A percentile compares a stretch with the other conserved stretches of the same genome.
These are phyloP conservation scores for Neomonachus schauinslandi DNA, from an alignment of 2,113 vertebrate genomes.

Conservation along the genomic window DNA sequence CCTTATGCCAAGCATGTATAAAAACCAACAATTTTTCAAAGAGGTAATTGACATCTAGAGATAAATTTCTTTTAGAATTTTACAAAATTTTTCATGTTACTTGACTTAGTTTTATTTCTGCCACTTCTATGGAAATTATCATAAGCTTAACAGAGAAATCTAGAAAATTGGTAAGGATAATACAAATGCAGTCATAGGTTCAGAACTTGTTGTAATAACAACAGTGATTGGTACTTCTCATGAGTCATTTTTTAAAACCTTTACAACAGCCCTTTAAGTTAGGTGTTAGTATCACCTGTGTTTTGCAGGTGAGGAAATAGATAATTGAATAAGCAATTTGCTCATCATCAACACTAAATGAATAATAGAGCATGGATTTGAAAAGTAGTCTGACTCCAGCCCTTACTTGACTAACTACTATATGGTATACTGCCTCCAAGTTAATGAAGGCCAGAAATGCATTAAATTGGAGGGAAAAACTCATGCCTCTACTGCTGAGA, in stretches of 20 bases:
- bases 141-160: neutral
- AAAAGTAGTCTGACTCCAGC: neutral
- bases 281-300: neutral
- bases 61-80: neutral
- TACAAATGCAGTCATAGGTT: neutral
- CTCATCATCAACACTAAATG: neutral
- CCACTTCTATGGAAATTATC: neutral
- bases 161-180: neutral
- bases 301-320: neutral
- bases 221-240: neutral
- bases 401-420: neutral
- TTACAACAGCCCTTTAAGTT: neutral
- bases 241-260: neutral
- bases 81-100: neutral
- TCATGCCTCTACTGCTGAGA: neutral
- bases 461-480: neutral
- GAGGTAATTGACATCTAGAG: slow-evolving; percentile 52
- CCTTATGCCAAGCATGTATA: slow-evolving; percentile 28
- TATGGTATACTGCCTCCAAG: neutral
- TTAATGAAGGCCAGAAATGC: neutral
- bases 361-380: neutral
- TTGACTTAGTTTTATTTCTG: neutral
- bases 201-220: neutral
- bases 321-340: neutral
- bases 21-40: fast-evolving